Evolutionary conservation across 2,888 invertebrate species (phyloP), one percentile per base, ranked within the genome.

Genomic region (Acrobasis suavella): DNA sequence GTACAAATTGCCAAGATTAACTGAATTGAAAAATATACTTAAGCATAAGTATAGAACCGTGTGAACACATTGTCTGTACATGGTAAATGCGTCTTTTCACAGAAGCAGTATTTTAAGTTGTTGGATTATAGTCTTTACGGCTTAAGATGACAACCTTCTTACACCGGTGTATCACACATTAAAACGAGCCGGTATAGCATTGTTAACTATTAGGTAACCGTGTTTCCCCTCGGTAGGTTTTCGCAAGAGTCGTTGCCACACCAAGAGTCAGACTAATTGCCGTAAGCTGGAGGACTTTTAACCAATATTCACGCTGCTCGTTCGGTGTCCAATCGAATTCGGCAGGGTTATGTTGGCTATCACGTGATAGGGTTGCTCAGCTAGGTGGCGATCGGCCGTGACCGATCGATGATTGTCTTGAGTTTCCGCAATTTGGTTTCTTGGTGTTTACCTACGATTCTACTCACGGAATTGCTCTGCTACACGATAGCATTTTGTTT

Each of bases 171-270:
- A 61, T 67, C 68, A 69, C 70, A 72, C 65, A 67, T 67, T 61
- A 64, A 65, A 69, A 56, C 67, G 71, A 73, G 65, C 69, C 69
- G 64, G 71, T 72, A 74, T 71, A 67, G 76, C 73, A 87, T 87
- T 88, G 87, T 87, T 69, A 66, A 66, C 62, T 70, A 75, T 91
- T 87, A 83, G 77, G 89, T 85, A 91, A 89, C 75, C 74, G 76
- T 85, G 84, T 86, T 85, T 81, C 85, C 82, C 77, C 78, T 73
- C 75, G 71, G 70, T 73, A 65, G 64, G 75, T 86, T 90, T 88
- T 88, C 86, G 87, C 88, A 90, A 91, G 81, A 74, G 65, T 46
- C 66, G 72, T 89, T 89, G 86, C 89, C 76, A 76, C 88, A 89
- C 79, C 70, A 69, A 77, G 75, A 77, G 78, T 74, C 77, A 75